Conservation (phyloP, 2,888 invertebrate species). For the Pterobdella sp. region DNA sequence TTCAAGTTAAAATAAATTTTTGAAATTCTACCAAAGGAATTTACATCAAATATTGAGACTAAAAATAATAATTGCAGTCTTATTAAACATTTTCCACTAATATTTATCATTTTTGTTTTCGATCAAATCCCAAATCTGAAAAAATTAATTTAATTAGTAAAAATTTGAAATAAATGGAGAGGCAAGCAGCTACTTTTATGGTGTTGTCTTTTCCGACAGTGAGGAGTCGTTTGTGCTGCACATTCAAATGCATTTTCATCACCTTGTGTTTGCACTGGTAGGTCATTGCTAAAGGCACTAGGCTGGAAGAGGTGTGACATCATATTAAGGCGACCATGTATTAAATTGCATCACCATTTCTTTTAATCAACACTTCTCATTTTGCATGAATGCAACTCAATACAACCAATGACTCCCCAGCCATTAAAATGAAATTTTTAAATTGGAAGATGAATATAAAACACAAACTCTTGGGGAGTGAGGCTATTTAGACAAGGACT, state of each 20-base stretch:
- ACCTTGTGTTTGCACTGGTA: constrained; percentile 90
- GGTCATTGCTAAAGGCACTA: constrained; percentile 83
- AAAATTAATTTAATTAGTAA: constrained; percentile 6
- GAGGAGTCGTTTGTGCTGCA: constrained; percentile 73
- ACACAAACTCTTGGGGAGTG: constrained; percentile 74
- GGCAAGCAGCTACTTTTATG: constrained; percentile 62
- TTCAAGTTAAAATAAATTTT: background rate
- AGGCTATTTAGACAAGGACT: constrained; percentile 76
- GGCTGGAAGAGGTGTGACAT: constrained; percentile 58
- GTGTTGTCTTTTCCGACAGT: constrained; percentile 90
- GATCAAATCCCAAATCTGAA: constrained; percentile 29
- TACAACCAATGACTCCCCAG: too few species aligned
- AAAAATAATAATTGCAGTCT: background rate
- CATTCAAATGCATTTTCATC: constrained; percentile 78
- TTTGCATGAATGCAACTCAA: too few species aligned
- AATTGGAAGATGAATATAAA: background rate
- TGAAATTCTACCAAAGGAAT: background rate
- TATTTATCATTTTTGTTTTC: constrained; percentile 1
- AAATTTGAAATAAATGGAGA: background rate
- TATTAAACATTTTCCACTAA: background rate
- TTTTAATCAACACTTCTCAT: too few species aligned
- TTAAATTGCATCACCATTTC: too few species aligned
- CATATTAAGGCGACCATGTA: too few species aligned
- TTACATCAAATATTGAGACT: background rate
- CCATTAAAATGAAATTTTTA: too few species aligned